These are phyloP conservation scores for Apistogramma diplotaenia DNA, from an alignment of 2,113 vertebrate species.

Conservation along the genomic window DNA sequence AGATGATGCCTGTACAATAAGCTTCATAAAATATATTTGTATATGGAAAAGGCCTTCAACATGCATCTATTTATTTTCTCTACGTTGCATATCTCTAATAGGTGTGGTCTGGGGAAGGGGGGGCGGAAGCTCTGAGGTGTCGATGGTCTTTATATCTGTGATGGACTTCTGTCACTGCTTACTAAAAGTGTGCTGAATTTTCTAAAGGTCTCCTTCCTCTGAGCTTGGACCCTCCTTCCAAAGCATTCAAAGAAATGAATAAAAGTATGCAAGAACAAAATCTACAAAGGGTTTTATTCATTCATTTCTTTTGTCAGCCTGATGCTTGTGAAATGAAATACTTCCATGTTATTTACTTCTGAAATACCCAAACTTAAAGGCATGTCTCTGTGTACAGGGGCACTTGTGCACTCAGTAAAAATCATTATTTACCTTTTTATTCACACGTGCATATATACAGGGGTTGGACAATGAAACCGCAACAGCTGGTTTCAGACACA, in stretches of 20 bases:
- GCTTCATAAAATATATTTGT: slow-evolving; percentile 84
- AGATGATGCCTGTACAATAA: slow-evolving; percentile 82
- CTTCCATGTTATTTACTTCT: neutral
- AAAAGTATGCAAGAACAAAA: slow-evolving; percentile 61
- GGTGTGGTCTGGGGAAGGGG: slow-evolving; percentile 26
- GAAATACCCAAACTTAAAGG: neutral
- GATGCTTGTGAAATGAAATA: neutral
- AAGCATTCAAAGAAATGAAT: slow-evolving; percentile 77
- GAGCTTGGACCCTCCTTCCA: slow-evolving; percentile 49
- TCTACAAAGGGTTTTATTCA: neutral
- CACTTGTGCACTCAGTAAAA: neutral
- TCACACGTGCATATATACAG: neutral
- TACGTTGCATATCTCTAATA: slow-evolving; percentile 69
- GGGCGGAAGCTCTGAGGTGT: neutral
- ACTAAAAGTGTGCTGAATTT: slow-evolving; percentile 29
- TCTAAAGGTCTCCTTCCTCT: slow-evolving; percentile 27
- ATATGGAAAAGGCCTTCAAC: slow-evolving; percentile 85
- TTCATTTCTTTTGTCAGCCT: neutral
- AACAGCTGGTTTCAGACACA: too few species aligned
- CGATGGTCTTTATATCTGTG: slow-evolving; percentile 29
- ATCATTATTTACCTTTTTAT: neutral
- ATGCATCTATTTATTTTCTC: slow-evolving; percentile 90
- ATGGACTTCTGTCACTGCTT: slow-evolving; percentile 49
- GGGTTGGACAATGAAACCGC: too few species aligned
- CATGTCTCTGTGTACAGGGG: neutral